Conservation (phyloP, 2,113 vertebrate species). For the Mionectes macconnelli region DNA sequence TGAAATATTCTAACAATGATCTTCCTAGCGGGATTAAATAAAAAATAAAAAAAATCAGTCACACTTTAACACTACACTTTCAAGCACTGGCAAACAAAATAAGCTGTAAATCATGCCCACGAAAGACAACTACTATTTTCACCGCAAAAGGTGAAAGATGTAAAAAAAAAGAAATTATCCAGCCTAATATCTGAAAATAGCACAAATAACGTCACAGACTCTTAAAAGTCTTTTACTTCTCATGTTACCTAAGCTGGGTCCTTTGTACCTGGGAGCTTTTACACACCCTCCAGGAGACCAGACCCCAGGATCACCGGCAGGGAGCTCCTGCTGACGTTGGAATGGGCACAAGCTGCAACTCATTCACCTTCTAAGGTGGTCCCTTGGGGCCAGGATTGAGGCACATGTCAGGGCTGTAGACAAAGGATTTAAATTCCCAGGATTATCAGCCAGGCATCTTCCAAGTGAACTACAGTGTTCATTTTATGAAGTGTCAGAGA, state of each 20-base stretch:
- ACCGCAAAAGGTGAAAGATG: neutral
- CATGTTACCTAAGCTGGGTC: neutral
- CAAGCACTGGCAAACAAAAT: neutral
- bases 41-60: neutral
- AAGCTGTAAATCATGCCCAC: neutral
- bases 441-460: constrained; percentile 55
- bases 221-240: neutral
- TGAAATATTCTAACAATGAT: neutral
- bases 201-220: neutral
- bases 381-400: constrained; percentile 47
- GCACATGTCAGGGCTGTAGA: neutral
- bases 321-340: neutral
- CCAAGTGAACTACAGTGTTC: neutral
- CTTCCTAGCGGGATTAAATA: neutral
- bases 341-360: constrained; percentile 45
- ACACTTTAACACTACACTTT: neutral
- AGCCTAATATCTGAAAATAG: neutral
- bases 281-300: neutral
- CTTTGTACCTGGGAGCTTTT: neutral
- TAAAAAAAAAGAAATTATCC: neutral
- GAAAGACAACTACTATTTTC: neutral
- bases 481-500: constrained; percentile 47
- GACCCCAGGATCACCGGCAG: neutral
- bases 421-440: constrained; percentile 54
- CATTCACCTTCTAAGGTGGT: constrained; percentile 47